Evolutionary conservation across 1,140 invertebrate species (phyloP).

Genomic region (Papilio polyxenes): DNA sequence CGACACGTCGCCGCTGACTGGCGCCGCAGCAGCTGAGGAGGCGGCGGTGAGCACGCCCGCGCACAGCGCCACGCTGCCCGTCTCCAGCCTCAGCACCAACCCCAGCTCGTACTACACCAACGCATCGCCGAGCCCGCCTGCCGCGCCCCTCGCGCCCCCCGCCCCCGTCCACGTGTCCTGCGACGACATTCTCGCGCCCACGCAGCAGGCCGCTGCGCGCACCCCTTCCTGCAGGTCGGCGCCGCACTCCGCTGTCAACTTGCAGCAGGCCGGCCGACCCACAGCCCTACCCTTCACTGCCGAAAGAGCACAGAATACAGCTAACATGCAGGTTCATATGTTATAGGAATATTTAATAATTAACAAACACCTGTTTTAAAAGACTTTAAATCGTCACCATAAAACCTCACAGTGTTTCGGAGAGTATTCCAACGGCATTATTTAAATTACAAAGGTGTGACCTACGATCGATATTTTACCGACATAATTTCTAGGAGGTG

Average conservation of each 20-base stretch:
- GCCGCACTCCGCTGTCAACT: conserved; percentile 76
- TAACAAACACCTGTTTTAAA: neutral
- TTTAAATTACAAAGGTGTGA: too few relatives aligned
- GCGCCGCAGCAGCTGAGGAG: conserved; percentile 63
- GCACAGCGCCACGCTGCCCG: conserved; percentile 70
- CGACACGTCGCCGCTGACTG: conserved; percentile 77
- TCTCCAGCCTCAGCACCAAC: conserved; percentile 74
- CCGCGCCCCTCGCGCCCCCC: conserved; percentile 54
- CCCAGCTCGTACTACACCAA: conserved; percentile 76
- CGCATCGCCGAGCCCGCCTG: conserved; percentile 70
- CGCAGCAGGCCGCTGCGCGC: conserved; percentile 57
- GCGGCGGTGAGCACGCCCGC: conserved; percentile 71
- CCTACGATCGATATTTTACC: neutral
- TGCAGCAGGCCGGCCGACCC: conserved; percentile 69
- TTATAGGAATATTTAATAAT: neutral
- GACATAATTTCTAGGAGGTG: conserved; percentile 54
- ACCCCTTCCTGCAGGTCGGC: conserved; percentile 72
- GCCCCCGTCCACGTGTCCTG: conserved; percentile 71
- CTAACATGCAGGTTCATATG: conserved; percentile 52
- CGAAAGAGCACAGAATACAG: conserved; percentile 61
- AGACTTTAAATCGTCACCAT: neutral
- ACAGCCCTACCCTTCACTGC: conserved; percentile 62
- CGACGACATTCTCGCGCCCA: conserved; percentile 72
- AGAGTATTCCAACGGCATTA: neutral
- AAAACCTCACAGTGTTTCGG: neutral